Percentiles rank a stretch among this genome's conserved stretches.
phyloP scores from a whole-genome alignment of 2,888 invertebrate genomes.

The Empis stercorea region DNA sequence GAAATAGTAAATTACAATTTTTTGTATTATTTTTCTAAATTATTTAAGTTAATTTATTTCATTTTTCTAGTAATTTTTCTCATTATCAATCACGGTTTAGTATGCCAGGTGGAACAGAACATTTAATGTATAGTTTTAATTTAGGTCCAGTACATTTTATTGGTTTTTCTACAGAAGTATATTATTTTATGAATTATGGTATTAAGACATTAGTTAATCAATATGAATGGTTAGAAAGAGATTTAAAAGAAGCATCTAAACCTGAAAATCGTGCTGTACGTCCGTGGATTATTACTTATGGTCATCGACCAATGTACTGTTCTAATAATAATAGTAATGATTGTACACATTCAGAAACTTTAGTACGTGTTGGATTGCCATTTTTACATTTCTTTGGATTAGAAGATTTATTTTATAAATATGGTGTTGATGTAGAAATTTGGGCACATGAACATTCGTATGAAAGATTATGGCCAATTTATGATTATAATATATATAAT shows the following conservation, averaged over 20 bases:
- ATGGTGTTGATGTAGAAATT: constrained; percentile 84
- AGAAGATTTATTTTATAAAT: constrained; percentile 73
- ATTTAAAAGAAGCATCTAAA: constrained; percentile 59
- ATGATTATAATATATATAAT: constrained; percentile 62
- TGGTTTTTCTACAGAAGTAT: constrained; percentile 85
- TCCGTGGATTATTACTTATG: constrained; percentile 76
- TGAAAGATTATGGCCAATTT: constrained; percentile 91
- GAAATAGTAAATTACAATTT: constrained; percentile 45
- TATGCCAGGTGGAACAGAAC: constrained; percentile 69
- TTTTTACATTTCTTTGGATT: constrained; percentile 55
- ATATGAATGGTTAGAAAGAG: constrained; percentile 73
- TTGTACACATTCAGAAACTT: constrained; percentile 51
- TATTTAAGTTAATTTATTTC: neutral
- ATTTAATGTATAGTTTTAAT: constrained; percentile 75
- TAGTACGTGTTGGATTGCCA: constrained; percentile 54
- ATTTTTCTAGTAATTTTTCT: constrained; percentile 75
- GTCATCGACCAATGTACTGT: constrained; percentile 87
- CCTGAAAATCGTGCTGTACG: constrained; percentile 57
- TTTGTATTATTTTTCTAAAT: neutral
- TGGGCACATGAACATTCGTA: constrained; percentile 99
- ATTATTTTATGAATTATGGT: constrained; percentile 86
- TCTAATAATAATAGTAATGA: constrained; percentile 74
- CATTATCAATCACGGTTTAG: constrained; percentile 85
- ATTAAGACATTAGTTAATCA: constrained; percentile 66
- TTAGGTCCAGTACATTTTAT: constrained; percentile 84